A percentile compares a stretch with the other conserved stretches of the same genome.
Evolutionary conservation across 2,797 vertebrate species (phyloP).

Genomic region (Loris lydekkerianus): DNA sequence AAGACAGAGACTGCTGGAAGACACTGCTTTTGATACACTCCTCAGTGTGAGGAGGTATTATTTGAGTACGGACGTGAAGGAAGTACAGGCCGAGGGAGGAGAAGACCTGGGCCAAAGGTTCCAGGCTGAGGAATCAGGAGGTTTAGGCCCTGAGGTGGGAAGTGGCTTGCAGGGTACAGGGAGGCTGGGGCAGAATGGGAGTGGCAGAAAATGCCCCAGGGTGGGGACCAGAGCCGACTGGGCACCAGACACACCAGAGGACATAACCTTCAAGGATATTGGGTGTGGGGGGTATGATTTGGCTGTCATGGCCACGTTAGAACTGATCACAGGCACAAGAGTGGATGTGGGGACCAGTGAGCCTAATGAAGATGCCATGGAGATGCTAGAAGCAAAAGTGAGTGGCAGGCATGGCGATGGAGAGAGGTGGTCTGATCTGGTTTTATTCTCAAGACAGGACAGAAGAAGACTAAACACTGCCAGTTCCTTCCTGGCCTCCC

Average conservation of each 20-base stretch:
- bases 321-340: neutral
- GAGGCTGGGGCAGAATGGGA: neutral
- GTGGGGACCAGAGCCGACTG: neutral
- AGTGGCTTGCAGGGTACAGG: neutral
- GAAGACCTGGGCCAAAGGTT: neutral
- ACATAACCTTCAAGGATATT: neutral
- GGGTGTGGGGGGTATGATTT: neutral
- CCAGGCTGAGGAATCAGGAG: neutral
- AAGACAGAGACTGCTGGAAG: neutral
- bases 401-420: too few species aligned
- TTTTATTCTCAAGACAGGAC: slow-evolving; percentile 7
- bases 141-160: neutral
- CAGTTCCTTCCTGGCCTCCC: neutral
- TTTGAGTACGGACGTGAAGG: neutral
- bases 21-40: neutral
- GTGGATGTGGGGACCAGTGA: neutral
- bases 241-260: neutral
- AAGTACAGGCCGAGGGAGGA: neutral
- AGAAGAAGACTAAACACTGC: neutral
- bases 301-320: neutral
- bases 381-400: neutral
- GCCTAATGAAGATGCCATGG: neutral
- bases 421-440: neutral
- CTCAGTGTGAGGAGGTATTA: neutral
- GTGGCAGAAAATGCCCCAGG: too few species aligned